These are phyloP conservation scores for Calidris pugnax DNA, from an alignment of 2,113 vertebrate species.

Conservation along the genomic window DNA sequence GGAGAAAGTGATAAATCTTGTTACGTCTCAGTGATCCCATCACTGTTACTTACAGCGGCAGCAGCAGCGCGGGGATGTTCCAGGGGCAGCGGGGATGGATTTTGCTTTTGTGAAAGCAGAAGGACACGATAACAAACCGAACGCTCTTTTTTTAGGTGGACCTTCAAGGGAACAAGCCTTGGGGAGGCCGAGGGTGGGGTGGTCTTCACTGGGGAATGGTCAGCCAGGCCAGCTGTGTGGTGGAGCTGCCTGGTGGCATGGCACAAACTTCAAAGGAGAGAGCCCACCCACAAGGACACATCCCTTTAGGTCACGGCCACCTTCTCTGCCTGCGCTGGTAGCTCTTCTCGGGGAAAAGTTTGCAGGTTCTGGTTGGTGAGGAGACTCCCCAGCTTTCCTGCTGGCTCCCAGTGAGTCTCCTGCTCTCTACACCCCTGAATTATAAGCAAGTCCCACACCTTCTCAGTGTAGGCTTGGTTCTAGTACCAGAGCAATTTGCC, in stretches of 20 bases:
- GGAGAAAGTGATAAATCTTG: constrained; percentile 69
- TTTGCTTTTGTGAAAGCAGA: background rate
- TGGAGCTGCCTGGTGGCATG: background rate
- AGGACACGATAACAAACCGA: rapidly evolving
- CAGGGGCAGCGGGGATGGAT: background rate
- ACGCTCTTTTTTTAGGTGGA: rapidly evolving
- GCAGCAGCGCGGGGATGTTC: background rate
- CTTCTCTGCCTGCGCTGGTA: background rate
- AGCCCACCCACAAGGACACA: background rate
- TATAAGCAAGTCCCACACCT: background rate
- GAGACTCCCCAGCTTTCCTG: background rate
- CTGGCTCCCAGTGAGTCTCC: rapidly evolving
- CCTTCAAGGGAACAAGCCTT: background rate
- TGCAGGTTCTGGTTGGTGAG: background rate
- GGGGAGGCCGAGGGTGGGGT: background rate
- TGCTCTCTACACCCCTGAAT: background rate
- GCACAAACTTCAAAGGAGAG: background rate
- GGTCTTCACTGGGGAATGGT: background rate
- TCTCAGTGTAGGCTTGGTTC: background rate
- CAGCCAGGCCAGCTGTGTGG: background rate
- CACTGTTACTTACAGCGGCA: background rate
- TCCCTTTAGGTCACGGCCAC: background rate
- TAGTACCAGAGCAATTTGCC: background rate
- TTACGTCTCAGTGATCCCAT: constrained; percentile 59
- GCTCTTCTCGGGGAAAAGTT: background rate